Conservation (phyloP, 2,888 invertebrate genomes). For the Eupelmus urozonus region DNA sequence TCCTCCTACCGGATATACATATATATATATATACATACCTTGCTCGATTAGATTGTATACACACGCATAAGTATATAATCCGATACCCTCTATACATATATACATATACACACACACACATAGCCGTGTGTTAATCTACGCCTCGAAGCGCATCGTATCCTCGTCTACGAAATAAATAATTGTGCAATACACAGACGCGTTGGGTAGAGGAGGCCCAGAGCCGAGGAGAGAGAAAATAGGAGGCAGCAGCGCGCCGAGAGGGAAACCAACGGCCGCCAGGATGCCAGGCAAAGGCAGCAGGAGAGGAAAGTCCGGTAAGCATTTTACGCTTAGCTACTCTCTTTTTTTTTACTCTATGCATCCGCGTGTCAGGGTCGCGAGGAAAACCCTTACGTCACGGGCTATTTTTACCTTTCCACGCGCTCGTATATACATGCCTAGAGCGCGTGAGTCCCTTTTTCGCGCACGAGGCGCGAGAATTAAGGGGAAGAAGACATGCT, state of each 20-base stretch:
- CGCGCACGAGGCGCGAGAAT: background rate
- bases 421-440: background rate
- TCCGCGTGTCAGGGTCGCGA: background rate
- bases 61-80: no score
- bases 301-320: conserved; percentile 86
- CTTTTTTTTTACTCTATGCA: background rate
- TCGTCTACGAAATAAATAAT: no score
- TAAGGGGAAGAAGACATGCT: background rate
- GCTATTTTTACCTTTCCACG: conserved; percentile 35
- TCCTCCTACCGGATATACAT: no score
- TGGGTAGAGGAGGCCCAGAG: background rate
- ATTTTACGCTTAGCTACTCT: background rate
- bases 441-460: background rate
- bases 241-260: background rate
- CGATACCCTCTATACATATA: no score
- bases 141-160: no score
- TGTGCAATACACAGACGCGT: background rate
- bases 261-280: conserved; percentile 77
- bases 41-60: no score
- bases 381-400: conserved; percentile 35
- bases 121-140: no score
- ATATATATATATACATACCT: no score
- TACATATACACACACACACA: no score
- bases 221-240: background rate
- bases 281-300: conserved; percentile 88